phyloP scores from a whole-genome alignment of 1,140 invertebrate species.

The Melitaea cinxia region DNA sequence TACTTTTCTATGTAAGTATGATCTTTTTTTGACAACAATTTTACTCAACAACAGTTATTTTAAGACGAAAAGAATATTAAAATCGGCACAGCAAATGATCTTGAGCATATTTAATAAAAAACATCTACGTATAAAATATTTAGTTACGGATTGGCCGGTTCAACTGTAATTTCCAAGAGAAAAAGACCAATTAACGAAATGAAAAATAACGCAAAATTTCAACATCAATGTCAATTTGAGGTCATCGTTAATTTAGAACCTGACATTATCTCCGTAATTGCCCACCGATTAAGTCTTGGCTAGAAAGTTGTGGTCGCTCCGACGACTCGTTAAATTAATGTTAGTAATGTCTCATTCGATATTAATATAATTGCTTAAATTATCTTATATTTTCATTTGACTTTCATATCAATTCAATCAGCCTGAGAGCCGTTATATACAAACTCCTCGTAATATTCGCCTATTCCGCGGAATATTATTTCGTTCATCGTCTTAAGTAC shows the following conservation, averaged over 20 bases:
- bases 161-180: neutral
- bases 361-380: neutral
- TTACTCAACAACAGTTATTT: no score
- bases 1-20: no score
- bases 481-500: conserved; percentile 52
- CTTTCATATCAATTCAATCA: conserved; percentile 19
- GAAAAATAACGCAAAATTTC: neutral
- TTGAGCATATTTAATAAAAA: no score
- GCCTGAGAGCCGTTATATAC: conserved; percentile 24
- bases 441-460: conserved; percentile 22
- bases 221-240: neutral
- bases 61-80: no score
- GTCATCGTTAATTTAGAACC: neutral
- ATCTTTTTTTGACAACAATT: no score
- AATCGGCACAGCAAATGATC: no score
- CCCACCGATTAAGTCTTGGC: neutral
- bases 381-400: neutral
- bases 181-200: neutral
- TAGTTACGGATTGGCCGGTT: no score
- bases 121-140: no score
- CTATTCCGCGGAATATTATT: conserved; percentile 18
- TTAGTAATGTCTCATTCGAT: neutral
- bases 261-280: neutral
- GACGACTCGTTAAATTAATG: conserved; percentile 6
- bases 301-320: conserved; percentile 1